Percentiles rank a stretch among this genome's conserved stretches.
Conservation (phyloP, 2,888 invertebrate genomes). For the Chrysomela aeneicollis region DNA sequence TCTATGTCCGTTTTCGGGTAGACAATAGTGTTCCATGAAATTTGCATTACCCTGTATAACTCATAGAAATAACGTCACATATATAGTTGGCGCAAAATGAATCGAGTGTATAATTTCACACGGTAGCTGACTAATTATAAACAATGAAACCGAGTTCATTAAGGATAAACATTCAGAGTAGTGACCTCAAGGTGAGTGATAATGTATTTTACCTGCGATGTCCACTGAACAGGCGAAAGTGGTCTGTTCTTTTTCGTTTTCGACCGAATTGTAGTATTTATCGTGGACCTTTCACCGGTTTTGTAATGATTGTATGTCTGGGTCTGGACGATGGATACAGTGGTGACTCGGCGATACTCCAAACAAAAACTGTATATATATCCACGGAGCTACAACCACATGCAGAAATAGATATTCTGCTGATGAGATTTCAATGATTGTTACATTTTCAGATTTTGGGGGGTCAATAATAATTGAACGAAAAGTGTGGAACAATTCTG, state of each 20-base stretch:
- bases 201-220: constrained; percentile 10
- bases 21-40: too few species aligned
- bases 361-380: background rate
- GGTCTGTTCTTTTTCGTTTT: constrained; percentile 11
- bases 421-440: too few species aligned
- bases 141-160: constrained; percentile 27
- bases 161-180: constrained; percentile 28
- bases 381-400: background rate
- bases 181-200: constrained; percentile 27
- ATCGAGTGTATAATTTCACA: constrained; percentile 31
- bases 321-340: background rate
- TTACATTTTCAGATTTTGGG: too few species aligned
- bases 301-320: constrained; percentile 5
- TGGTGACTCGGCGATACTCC: background rate
- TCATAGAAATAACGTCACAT: too few species aligned
- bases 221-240: constrained; percentile 14
- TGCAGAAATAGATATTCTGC: too few species aligned
- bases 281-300: constrained; percentile 16
- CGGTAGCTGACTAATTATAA: constrained; percentile 32
- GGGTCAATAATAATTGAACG: too few species aligned
- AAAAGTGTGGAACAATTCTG: too few species aligned
- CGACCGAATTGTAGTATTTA: background rate
- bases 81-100: constrained; percentile 10
- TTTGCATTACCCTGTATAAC: too few species aligned
- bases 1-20: too few species aligned